phyloP scores from a whole-genome alignment of 2,113 vertebrate genomes.

The Tiliqua scincoides region DNA sequence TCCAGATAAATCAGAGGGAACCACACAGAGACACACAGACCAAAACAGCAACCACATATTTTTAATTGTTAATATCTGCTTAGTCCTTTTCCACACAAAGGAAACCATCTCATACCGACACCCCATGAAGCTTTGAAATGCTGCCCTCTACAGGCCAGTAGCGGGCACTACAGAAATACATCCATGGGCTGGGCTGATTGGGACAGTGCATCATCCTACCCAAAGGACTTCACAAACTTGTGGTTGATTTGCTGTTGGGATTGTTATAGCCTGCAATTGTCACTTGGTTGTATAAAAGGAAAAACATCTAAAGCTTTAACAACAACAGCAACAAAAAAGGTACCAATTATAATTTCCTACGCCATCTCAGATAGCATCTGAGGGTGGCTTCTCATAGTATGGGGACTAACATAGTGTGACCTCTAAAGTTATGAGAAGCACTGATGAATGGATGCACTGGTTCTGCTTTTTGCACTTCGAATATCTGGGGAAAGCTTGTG shows the following conservation, averaged over 20 bases:
- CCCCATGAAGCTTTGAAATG: conserved; percentile 3
- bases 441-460: not conserved
- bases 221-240: not conserved
- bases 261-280: no score
- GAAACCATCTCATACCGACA: not conserved
- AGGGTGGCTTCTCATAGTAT: not conserved
- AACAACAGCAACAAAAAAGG: no score
- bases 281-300: no score
- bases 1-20: not conserved
- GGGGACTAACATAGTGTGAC: not conserved
- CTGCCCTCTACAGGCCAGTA: conserved; percentile 61
- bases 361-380: not conserved
- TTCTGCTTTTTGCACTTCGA: not conserved
- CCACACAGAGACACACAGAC: not conserved
- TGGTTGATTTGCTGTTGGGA: no score
- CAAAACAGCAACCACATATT: not conserved
- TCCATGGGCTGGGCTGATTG: not conserved
- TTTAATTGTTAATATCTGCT: not conserved
- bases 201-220: not conserved
- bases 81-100: not conserved
- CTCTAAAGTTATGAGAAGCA: not conserved
- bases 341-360: no score
- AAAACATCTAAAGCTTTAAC: no score
- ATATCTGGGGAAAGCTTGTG: not conserved
- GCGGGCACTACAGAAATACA: not conserved